These are phyloP conservation scores for Zaprionus tsacasi DNA, from an alignment of 1,140 invertebrate genomes.

Conservation along the genomic window DNA sequence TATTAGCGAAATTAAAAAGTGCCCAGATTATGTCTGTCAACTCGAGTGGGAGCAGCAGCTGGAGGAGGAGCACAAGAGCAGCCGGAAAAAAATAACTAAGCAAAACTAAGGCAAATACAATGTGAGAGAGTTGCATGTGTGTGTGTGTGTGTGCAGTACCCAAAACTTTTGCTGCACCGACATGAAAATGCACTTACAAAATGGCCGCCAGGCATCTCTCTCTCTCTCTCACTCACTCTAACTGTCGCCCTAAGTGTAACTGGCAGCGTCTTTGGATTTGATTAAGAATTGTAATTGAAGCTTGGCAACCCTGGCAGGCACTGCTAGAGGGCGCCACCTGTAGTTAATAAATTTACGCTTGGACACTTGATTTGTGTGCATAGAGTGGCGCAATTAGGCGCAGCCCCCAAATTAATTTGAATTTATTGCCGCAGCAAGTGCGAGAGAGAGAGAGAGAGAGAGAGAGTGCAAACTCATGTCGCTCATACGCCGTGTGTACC, in stretches of 20 bases:
- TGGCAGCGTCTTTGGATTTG: slow-evolving; percentile 13
- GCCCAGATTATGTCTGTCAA: slow-evolving; percentile 63
- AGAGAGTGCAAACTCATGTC: slow-evolving; percentile 45
- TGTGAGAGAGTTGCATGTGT: neutral
- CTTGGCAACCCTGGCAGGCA: neutral
- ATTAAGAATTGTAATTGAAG: slow-evolving; percentile 33
- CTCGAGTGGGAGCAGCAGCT: slow-evolving; percentile 6
- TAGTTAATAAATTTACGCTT: slow-evolving; percentile 34
- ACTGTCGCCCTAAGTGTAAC: slow-evolving; percentile 6
- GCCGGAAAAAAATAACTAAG: neutral
- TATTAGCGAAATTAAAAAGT: slow-evolving; percentile 81
- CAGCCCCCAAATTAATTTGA: slow-evolving; percentile 37
- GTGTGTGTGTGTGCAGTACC: neutral
- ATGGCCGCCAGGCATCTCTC: slow-evolving; percentile 18
- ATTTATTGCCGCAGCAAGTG: slow-evolving; percentile 36
- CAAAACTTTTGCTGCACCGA: slow-evolving; percentile 24
- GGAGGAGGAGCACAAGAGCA: neutral
- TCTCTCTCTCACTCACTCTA: neutral
- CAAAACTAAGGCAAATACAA: neutral
- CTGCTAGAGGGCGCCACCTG: neutral
- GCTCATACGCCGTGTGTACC: slow-evolving; percentile 36
- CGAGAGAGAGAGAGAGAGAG: slow-evolving; percentile 3
- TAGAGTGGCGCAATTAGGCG: slow-evolving; percentile 11
- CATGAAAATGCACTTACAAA: slow-evolving; percentile 42
- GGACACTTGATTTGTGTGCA: slow-evolving; percentile 35